Evolutionary conservation across 2,113 vertebrate genomes (phyloP).

Genomic region (Lipotes vexillifer): DNA sequence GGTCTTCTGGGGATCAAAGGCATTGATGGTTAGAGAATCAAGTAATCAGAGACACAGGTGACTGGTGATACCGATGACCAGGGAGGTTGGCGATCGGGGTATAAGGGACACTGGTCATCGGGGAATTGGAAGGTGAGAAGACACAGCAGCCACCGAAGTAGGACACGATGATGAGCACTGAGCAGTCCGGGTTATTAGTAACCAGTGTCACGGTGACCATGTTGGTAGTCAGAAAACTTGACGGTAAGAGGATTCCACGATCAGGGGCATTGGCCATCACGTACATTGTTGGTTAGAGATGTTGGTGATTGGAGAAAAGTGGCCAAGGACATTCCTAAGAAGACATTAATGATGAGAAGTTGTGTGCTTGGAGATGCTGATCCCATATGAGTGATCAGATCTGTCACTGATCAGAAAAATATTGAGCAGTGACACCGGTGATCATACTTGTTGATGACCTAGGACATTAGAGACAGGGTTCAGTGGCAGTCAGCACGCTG

Average conservation of each 20-base stretch:
- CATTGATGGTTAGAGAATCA: background rate
- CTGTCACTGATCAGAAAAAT: background rate
- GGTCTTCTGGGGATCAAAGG: background rate
- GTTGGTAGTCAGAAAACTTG: background rate
- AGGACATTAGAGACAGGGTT: background rate
- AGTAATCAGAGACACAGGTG: background rate
- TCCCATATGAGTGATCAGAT: background rate
- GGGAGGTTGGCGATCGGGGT: background rate
- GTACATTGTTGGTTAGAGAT: background rate
- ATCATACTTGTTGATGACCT: background rate
- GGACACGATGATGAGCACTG: background rate
- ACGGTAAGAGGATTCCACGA: background rate
- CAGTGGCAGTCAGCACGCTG: accelerated
- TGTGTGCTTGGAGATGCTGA: background rate
- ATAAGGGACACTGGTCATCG: background rate
- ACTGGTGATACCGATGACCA: background rate
- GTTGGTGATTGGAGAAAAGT: background rate
- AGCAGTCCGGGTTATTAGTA: background rate
- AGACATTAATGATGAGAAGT: background rate
- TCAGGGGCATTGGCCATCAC: background rate
- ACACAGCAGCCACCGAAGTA: background rate
- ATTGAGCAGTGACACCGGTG: background rate
- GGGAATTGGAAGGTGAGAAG: background rate
- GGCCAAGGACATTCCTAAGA: background rate
- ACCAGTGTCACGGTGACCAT: background rate